phyloP scores from a whole-genome alignment of 2,888 invertebrate genomes.

The Rotaria socialis region DNA sequence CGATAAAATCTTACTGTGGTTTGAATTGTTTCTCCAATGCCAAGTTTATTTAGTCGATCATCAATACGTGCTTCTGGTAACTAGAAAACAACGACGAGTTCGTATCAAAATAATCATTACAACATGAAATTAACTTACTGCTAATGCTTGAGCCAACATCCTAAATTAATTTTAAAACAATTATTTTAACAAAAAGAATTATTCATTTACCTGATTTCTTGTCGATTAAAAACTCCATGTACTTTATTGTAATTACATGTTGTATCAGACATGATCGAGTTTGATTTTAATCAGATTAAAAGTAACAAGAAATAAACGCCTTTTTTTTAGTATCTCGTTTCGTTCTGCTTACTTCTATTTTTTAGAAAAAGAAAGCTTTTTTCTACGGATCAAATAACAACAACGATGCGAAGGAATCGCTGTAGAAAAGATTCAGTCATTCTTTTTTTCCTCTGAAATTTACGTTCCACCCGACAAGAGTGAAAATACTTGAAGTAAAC shows the following conservation, averaged over 20 bases:
- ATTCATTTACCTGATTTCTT: neutral
- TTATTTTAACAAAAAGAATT: neutral
- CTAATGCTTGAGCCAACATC: slow-evolving; percentile 8
- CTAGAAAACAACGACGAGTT: neutral
- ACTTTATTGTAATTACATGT: neutral
- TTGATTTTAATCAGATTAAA: neutral
- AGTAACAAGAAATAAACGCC: neutral
- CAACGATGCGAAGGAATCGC: neutral
- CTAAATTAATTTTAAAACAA: neutral
- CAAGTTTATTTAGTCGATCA: neutral
- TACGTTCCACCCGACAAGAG: neutral
- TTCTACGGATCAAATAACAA: neutral
- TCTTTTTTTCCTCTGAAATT: neutral
- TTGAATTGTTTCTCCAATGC: neutral
- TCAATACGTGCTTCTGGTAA: neutral
- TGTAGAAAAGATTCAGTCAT: neutral
- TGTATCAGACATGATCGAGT: neutral
- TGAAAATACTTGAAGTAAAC: neutral
- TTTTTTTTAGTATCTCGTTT: neutral
- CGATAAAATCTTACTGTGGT: neutral
- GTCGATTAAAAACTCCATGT: slow-evolving; percentile 6
- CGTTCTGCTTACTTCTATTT: neutral
- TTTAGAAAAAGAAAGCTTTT: too few species aligned
- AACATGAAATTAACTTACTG: neutral
- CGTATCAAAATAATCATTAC: neutral